Evolutionary conservation across 2,113 vertebrate species (phyloP), one percentile per base, ranked within the genome.

Genomic region (Labeo rohita): DNA sequence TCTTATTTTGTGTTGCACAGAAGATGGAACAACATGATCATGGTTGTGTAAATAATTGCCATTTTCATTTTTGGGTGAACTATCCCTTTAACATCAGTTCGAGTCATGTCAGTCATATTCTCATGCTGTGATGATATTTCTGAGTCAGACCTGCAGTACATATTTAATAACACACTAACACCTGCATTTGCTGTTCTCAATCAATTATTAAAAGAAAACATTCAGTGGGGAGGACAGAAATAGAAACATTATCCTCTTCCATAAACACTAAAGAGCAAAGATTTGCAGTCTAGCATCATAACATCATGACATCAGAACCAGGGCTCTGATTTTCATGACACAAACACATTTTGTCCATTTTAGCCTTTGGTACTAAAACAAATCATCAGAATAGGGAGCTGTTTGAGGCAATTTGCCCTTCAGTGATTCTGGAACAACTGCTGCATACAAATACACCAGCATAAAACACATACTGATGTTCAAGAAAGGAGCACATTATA

Each of bases 101-200:
- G 10, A 59, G 1, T 23, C 34, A 79, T 45, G 54, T 61, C 77
- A 61, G 56, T 79, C 76, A 79, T 78, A 78, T 59, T 79, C 76
- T 79, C 36, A 23, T 0, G 6, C 77, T 80, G 54, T 80, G 36
- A 59, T 39, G 13, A 39, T 61, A 61, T 80, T 61, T 56, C 11
- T 8, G 54, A 80, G 77, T 80, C 77, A 80, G 21, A 80, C 54
- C 77, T 79, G 77, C 54, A 61, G 47, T 21, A 34, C 43, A 89
- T 75, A 47, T 43, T 50, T 59, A 85, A 56, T 34, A 36, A 56
- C n/a, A 50, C 73, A 87, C 9, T 1, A 68, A 68, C 16, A 43
- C 68, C 68, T 72, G 43, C 8, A 45, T 72, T 72, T 72, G 39
- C 3, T n/a, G 21, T 43, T 21, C 18, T 2, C 18, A 68, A 39